A percentile compares a stretch with the other conserved stretches of the same genome.
Conservation (phyloP, 2,797 vertebrate species). For the Danio aesculapii region DNA sequence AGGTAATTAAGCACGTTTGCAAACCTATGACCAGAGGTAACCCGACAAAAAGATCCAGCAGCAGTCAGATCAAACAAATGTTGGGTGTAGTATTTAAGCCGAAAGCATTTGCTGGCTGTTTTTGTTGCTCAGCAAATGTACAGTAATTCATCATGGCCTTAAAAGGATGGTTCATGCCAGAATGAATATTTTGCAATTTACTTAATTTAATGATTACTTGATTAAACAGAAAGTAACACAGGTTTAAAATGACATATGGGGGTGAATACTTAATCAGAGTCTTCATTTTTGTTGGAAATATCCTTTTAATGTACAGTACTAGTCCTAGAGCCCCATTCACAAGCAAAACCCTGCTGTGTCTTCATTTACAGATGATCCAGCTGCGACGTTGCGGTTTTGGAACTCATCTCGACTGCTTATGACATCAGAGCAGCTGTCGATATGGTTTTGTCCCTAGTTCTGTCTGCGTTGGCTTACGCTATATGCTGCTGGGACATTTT, state of each 20-base stretch:
- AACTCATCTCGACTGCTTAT: slow-evolving; percentile 25
- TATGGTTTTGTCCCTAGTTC: slow-evolving; percentile 20
- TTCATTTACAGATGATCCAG: slow-evolving; percentile 31
- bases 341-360: slow-evolving; percentile 20
- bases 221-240: not conserved
- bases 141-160: not conserved
- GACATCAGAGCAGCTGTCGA: slow-evolving; percentile 35
- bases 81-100: not conserved
- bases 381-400: slow-evolving; percentile 44
- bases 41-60: slow-evolving; percentile 49
- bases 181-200: not conserved
- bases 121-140: slow-evolving; percentile 7
- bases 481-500: not conserved
- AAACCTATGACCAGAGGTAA: slow-evolving; percentile 60
- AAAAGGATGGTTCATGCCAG: not conserved
- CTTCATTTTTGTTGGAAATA: slow-evolving; percentile 8
- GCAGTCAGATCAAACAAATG: slow-evolving; percentile 12
- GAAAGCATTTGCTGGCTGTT: not conserved
- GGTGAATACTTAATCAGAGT: no score
- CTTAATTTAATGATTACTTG: no score
- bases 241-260: not conserved
- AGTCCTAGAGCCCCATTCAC: slow-evolving; percentile 31
- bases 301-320: not conserved
- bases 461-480: slow-evolving; percentile 31
- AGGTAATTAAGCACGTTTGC: slow-evolving; percentile 38